Evolutionary conservation across 2,888 invertebrate species (phyloP).

Genomic region (Sinopyrophorus schimmeli): DNA sequence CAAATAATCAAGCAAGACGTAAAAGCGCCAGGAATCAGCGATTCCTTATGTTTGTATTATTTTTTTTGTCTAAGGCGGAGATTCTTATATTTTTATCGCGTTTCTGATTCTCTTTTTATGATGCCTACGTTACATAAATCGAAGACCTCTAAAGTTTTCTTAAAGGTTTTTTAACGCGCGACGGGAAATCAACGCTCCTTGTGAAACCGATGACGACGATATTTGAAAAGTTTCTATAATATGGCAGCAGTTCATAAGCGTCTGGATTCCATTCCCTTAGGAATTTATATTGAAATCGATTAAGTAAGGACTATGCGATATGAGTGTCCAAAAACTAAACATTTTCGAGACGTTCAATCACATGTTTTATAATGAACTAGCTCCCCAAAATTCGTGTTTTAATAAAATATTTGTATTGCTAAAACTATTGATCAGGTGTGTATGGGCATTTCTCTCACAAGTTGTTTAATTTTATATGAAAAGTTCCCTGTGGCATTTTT

Average conservation of each 20-base stretch:
- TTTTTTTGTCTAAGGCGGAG: not conserved
- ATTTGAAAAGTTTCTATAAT: slow-evolving; percentile 48
- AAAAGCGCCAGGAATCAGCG: slow-evolving; percentile 12
- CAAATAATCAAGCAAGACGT: slow-evolving; percentile 19
- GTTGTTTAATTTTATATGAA: too few species aligned
- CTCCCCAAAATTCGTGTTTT: too few species aligned
- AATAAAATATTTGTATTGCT: too few species aligned
- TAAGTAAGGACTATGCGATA: slow-evolving; percentile 26
- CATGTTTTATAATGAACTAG: too few species aligned
- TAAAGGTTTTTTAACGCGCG: slow-evolving; percentile 19
- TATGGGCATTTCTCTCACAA: too few species aligned
- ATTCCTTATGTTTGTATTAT: slow-evolving; percentile 12
- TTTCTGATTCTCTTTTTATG: slow-evolving; percentile 9
- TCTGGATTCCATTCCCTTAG: slow-evolving; percentile 43
- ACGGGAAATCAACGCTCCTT: slow-evolving; percentile 26
- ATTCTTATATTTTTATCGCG: slow-evolving; percentile 24
- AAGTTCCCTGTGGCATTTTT: too few species aligned
- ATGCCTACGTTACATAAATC: slow-evolving; percentile 8
- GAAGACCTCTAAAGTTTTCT: slow-evolving; percentile 5
- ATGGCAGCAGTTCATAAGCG: slow-evolving; percentile 42
- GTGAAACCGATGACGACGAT: slow-evolving; percentile 32
- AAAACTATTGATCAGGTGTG: too few species aligned
- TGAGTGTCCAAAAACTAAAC: slow-evolving; percentile 17
- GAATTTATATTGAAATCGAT: slow-evolving; percentile 53
- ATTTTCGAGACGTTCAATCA: not conserved